A percentile compares a stretch with the other conserved stretches of the same genome.
These are phyloP conservation scores for Scaptomyza montana DNA, from an alignment of 1,140 invertebrate species.

Conservation along the genomic window DNA sequence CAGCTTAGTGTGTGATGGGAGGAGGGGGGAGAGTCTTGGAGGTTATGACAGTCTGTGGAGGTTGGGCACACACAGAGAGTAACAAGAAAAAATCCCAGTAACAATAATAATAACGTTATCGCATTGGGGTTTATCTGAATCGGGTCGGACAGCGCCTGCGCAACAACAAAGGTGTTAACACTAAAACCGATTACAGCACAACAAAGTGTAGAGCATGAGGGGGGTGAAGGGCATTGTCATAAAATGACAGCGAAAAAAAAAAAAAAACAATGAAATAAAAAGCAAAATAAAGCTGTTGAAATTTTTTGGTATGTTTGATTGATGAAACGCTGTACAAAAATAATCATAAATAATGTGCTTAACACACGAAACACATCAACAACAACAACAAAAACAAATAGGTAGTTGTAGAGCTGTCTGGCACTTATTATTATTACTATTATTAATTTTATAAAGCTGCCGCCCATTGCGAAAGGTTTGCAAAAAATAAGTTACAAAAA, in stretches of 20 bases:
- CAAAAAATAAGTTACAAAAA: conserved; percentile 19
- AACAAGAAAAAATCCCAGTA: neutral
- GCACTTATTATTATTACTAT: conserved; percentile 25
- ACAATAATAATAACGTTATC: neutral
- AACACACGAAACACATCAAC: conserved; percentile 14
- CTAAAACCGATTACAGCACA: conserved; percentile 53
- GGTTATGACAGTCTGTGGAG: conserved; percentile 30
- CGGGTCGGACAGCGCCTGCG: conserved; percentile 15
- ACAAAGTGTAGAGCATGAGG: neutral
- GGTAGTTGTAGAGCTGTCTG: conserved; percentile 29
- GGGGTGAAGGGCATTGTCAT: conserved; percentile 1
- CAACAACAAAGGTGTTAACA: conserved; percentile 53
- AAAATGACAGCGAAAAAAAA: conserved; percentile 6
- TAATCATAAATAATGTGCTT: conserved; percentile 75
- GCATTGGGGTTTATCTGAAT: conserved; percentile 30
- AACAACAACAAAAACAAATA: conserved; percentile 29
- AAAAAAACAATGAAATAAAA: conserved; percentile 28
- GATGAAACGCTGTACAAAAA: conserved; percentile 71
- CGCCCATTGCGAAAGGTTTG: conserved; percentile 46
- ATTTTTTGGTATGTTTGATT: conserved; percentile 61
- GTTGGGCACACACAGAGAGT: conserved; percentile 7
- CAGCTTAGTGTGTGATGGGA: neutral
- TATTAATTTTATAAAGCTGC: conserved; percentile 34
- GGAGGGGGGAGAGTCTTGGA: conserved; percentile 10
- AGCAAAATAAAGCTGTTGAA: conserved; percentile 56